Percentiles rank a stretch among this genome's conserved stretches.
These are phyloP conservation scores for Gymnogyps californianus DNA, from an alignment of 2,113 vertebrate genomes.

Conservation along the genomic window DNA sequence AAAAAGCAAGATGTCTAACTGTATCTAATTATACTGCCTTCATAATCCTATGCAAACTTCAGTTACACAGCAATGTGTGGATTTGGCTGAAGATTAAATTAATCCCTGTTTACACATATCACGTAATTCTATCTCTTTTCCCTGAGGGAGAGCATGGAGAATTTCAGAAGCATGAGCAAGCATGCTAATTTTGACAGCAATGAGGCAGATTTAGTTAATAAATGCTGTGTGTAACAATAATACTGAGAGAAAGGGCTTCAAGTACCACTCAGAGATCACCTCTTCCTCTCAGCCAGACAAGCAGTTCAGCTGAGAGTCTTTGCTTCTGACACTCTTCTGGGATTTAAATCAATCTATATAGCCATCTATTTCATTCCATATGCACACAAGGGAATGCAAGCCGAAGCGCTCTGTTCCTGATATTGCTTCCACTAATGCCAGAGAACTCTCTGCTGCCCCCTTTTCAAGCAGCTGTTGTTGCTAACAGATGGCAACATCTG, in stretches of 20 bases:
- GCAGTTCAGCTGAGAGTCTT: neutral
- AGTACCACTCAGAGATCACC: slow-evolving; percentile 21
- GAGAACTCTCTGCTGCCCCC: neutral
- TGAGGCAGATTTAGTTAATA: slow-evolving; percentile 24
- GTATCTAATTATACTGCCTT: slow-evolving; percentile 32
- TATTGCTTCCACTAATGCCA: neutral
- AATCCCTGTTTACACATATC: slow-evolving; percentile 66
- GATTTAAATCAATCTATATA: slow-evolving; percentile 7
- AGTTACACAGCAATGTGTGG: slow-evolving; percentile 37
- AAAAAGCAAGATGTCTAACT: slow-evolving; percentile 51
- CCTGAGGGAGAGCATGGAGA: slow-evolving; percentile 8
- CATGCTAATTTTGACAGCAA: slow-evolving; percentile 64
- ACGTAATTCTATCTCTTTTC: slow-evolving; percentile 57
- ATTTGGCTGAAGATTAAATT: slow-evolving; percentile 68
- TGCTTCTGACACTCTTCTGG: neutral
- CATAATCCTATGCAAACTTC: slow-evolving; percentile 65
- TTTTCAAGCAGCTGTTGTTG: neutral
- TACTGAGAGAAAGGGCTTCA: slow-evolving; percentile 13
- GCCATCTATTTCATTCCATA: neutral
- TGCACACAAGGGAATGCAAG: neutral
- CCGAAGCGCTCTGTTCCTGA: rapidly evolving
- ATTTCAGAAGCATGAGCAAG: slow-evolving; percentile 54
- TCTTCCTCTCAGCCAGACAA: slow-evolving; percentile 20
- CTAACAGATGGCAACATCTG: neutral
- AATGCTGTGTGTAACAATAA: slow-evolving; percentile 36